Evolutionary conservation across 2,797 vertebrate species (phyloP).

Genomic region (Champsocephalus esox): DNA sequence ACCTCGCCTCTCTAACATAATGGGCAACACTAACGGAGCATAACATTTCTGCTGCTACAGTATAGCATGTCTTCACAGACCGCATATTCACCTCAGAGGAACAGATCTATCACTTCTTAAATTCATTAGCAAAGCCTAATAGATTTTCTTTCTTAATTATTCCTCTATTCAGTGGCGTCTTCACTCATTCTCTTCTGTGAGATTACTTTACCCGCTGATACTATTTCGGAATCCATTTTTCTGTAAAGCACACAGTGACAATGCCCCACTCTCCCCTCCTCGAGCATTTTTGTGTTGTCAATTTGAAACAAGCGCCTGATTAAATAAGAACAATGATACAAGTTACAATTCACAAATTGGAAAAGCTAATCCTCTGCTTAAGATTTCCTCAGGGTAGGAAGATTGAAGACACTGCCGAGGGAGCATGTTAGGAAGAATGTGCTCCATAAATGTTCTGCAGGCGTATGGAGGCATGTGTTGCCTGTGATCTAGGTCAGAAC

Average conservation of each 20-base stretch:
- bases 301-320: constrained; percentile 66
- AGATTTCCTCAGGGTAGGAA: constrained; percentile 71
- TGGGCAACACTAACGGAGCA: too few species aligned
- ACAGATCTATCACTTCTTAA: constrained; percentile 48
- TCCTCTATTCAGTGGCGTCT: constrained; percentile 41
- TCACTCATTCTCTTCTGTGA: constrained; percentile 39
- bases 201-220: constrained; percentile 63
- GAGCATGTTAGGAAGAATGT: constrained; percentile 41
- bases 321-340: constrained; percentile 75
- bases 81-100: constrained; percentile 52
- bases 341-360: constrained; percentile 76
- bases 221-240: constrained; percentile 43
- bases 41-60: constrained; percentile 6
- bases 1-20: too few species aligned
- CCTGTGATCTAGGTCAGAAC: constrained; percentile 60
- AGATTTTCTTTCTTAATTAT: constrained; percentile 57
- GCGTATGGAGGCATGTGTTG: constrained; percentile 33
- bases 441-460: constrained; percentile 36
- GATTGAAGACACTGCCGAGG: constrained; percentile 48
- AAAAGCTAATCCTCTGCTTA: constrained; percentile 72
- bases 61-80: constrained; percentile 28
- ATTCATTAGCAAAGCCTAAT: constrained; percentile 69
- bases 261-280: constrained; percentile 27
- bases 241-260: constrained; percentile 25
- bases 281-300: constrained; percentile 33